phyloP scores from a whole-genome alignment of 2,797 vertebrate genomes.

The Gambelia wislizenii region DNA sequence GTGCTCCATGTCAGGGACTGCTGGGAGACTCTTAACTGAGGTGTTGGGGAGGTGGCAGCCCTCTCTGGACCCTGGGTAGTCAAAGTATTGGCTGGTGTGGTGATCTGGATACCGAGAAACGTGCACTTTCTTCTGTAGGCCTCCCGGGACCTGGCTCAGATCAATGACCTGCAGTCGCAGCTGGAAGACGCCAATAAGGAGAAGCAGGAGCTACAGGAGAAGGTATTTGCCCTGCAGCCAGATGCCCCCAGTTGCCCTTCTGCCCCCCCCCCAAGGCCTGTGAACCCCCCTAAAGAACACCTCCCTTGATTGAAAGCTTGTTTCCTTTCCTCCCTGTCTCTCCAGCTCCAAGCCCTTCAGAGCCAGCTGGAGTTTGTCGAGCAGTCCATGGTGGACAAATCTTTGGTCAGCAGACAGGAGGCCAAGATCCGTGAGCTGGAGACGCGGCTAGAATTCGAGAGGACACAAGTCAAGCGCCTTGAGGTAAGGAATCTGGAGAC shows the following conservation, averaged over 20 bases:
- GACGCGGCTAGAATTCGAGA: constrained; percentile 95
- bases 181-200: constrained; percentile 93
- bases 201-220: constrained; percentile 95
- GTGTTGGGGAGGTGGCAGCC: background rate
- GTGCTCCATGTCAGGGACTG: background rate
- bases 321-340: background rate
- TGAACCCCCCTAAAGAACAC: background rate
- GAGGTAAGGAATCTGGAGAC: constrained; percentile 82
- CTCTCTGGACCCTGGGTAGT: background rate
- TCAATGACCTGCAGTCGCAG: constrained; percentile 94
- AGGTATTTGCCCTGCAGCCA: constrained; percentile 77
- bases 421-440: constrained; percentile 96
- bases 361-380: constrained; percentile 97
- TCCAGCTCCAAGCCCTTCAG: constrained; percentile 92
- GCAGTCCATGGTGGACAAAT: constrained; percentile 98
- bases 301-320: background rate
- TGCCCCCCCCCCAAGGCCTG: fast-evolving
- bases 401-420: constrained; percentile 93
- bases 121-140: constrained; percentile 77
- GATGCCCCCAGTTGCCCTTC: fast-evolving
- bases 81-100: background rate
- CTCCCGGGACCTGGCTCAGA: constrained; percentile 93
- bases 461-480: constrained; percentile 95
- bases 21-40: background rate
- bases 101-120: background rate